Evolutionary conservation across 2,797 vertebrate genomes (phyloP), one percentile per base, ranked within the genome.

Genomic region (Brachyrhaphis roseni): DNA sequence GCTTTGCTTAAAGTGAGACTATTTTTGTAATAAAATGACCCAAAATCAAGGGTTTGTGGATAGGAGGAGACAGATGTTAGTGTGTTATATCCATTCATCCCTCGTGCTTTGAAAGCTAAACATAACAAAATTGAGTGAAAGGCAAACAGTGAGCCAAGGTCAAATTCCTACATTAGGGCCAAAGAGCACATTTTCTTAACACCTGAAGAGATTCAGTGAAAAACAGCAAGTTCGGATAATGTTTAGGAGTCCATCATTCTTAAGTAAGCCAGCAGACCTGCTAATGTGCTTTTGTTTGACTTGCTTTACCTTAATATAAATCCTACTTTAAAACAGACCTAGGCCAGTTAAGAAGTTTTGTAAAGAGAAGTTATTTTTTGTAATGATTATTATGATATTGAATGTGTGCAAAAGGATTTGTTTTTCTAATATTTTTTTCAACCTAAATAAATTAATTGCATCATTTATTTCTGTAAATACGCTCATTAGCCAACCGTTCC

Each of bases 1-100:
- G 16, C 28, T 20, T 10, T 47, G 28, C 45, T 72, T 72, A 72
- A 74, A 84, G 71, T 23, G 72, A 84, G 77, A 75, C 47, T 78
- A 87, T 88, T 76, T 82, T 84, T 53, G 55, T 31, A 23, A 79
- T 77, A 78, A 53, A 87, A 87, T 28, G 1, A 75, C 78, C 74
- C 74, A 46, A 75, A 79, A 82, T 71, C 66, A 8, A 18, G 80
- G 77, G 59, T 78, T 83, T 81, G 55, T 75, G 80, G 78, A 76
- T 64, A 11, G 2, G 3, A 59, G 68, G 62, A 86, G 86, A 77
- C 87, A 86, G 88, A 89, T 80, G 85, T 86, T 83, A 83, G 74
- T 39, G 51, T 82, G 74, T 72, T 83, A 71, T 82, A 78, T 73
- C 68, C 59, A 68, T 23, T 26, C 6, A 18, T 78, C 85, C 28